These are phyloP conservation scores for Hypselothyrea guttata DNA, from an alignment of 2,888 invertebrate species.

Conservation along the genomic window DNA sequence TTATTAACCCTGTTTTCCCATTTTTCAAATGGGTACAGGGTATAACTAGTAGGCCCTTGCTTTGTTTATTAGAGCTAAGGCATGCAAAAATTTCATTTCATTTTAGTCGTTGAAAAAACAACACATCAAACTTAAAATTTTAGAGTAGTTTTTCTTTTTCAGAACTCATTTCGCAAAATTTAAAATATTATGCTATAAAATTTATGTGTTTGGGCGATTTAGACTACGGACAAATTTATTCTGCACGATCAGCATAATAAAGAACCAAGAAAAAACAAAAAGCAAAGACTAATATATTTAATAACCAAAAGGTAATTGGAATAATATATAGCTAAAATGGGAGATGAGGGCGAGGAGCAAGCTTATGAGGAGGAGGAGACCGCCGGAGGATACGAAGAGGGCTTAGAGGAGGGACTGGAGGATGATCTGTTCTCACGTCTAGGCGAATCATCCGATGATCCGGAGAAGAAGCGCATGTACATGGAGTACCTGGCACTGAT, in stretches of 20 bases:
- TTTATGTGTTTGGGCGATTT: constrained; percentile 25
- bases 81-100: constrained; percentile 37
- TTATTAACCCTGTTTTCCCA: too few relatives aligned
- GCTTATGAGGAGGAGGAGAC: constrained; percentile 49
- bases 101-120: constrained; percentile 55
- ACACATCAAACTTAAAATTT: constrained; percentile 40
- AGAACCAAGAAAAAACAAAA: not conserved
- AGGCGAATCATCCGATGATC: constrained; percentile 72
- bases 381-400: constrained; percentile 22
- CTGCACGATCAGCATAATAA: not conserved
- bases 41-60: constrained; percentile 24
- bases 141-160: constrained; percentile 35
- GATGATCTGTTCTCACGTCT: constrained; percentile 68
- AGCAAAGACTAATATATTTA: not conserved
- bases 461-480: constrained; percentile 72
- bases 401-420: constrained; percentile 53
- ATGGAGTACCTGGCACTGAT: constrained; percentile 75
- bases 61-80: not conserved
- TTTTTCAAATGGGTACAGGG: too few relatives aligned
- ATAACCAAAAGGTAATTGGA: not conserved
- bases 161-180: constrained; percentile 50
- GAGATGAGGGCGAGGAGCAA: constrained; percentile 38
- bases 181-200: constrained; percentile 34
- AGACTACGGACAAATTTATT: constrained; percentile 9
- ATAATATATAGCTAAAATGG: too few relatives aligned